Evolutionary conservation across 2,888 invertebrate species (phyloP).

Genomic region (Drosophila paranaensis): DNA sequence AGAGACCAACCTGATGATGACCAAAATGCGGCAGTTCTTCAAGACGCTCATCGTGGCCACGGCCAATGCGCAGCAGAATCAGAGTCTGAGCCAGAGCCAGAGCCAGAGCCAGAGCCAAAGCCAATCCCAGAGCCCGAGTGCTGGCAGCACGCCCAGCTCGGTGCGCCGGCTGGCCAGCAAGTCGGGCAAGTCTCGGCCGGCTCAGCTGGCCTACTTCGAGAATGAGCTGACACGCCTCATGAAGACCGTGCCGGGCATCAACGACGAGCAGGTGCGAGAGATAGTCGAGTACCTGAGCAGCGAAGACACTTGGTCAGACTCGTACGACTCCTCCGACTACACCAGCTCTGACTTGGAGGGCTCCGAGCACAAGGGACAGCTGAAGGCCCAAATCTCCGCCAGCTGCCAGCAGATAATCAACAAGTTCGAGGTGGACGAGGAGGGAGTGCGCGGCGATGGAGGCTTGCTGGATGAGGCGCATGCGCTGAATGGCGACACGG

Average conservation of each 20-base stretch:
- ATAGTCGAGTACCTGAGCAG: conserved; percentile 96
- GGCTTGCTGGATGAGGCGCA: conserved; percentile 85
- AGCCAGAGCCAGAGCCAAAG: conserved; percentile 82
- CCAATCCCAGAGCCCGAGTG: conserved; percentile 79
- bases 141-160: conserved; percentile 55
- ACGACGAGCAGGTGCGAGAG: conserved; percentile 95
- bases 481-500: conserved; percentile 90
- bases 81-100: conserved; percentile 85
- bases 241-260: conserved; percentile 96
- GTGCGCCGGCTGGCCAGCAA: conserved; percentile 61
- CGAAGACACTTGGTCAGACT: conserved; percentile 97
- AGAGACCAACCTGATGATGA: conserved; percentile 97
- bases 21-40: conserved; percentile 96
- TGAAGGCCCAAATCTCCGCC: conserved; percentile 94
- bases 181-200: conserved; percentile 88
- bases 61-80: conserved; percentile 85
- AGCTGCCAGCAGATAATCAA: conserved; percentile 95
- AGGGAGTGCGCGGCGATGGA: conserved; percentile 86
- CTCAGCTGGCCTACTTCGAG: conserved; percentile 95
- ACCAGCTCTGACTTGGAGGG: conserved; percentile 95
- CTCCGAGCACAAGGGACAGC: conserved; percentile 87
- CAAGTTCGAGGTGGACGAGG: conserved; percentile 90
- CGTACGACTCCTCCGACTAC: conserved; percentile 96
- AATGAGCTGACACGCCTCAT: conserved; percentile 94
- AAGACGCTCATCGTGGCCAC: conserved; percentile 93